These are phyloP conservation scores for Suillia variegata DNA, from an alignment of 2,888 invertebrate genomes.

Conservation along the genomic window DNA sequence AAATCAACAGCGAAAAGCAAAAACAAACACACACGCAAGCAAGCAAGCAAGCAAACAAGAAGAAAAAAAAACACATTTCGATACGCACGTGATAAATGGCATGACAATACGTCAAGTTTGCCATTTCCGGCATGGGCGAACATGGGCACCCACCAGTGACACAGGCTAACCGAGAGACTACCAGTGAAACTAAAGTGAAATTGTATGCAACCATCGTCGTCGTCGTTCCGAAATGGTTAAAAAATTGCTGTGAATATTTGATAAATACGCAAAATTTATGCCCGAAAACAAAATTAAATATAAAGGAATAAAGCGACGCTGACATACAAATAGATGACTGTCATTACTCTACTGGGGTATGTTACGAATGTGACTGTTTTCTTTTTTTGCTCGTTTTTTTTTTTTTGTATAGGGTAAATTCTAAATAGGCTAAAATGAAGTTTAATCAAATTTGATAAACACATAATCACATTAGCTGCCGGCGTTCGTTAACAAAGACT, in stretches of 20 bases:
- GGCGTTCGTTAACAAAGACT: neutral
- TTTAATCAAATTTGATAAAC: neutral
- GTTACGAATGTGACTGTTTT: neutral
- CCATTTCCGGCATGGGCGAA: conserved; percentile 31
- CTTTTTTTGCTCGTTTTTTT: too few relatives aligned
- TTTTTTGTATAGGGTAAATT: too few relatives aligned
- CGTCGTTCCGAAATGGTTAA: neutral
- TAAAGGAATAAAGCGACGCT: neutral
- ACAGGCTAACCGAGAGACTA: neutral
- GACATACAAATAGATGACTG: neutral
- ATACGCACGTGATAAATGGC: conserved; percentile 41
- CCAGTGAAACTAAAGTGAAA: neutral
- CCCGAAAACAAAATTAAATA: neutral
- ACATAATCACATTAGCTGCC: neutral
- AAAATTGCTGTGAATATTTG: conserved; percentile 10
- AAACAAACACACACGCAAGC: neutral
- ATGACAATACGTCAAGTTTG: conserved; percentile 43
- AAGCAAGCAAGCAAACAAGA: neutral
- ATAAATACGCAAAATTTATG: conserved; percentile 8
- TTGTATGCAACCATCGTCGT: neutral
- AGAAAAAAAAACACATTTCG: neutral
- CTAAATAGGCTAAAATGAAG: neutral
- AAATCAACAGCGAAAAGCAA: too few relatives aligned
- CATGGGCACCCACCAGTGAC: neutral
- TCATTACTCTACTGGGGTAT: neutral